Percentiles rank a stretch among this genome's conserved stretches.
Evolutionary conservation across 2,113 vertebrate genomes (phyloP).

Genomic region (Erinaceus europaeus): DNA sequence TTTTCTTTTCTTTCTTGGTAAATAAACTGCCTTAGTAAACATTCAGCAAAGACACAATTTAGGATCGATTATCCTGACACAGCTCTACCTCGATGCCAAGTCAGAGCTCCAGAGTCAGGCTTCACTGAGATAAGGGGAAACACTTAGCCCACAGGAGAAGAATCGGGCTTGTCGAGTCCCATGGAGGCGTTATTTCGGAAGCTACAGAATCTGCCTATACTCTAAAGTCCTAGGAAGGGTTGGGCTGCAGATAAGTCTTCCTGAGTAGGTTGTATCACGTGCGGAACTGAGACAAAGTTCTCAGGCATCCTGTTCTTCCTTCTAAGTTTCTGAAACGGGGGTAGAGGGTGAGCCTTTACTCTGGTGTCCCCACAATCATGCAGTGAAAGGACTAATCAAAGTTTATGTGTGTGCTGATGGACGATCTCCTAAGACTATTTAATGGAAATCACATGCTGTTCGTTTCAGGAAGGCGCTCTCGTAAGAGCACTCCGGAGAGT

Average conservation of each 20-base stretch:
- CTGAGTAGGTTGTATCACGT: background rate
- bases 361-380: background rate
- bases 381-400: constrained; percentile 11
- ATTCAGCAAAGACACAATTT: background rate
- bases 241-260: background rate
- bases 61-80: background rate
- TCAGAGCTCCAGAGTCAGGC: background rate
- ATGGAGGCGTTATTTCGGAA: background rate
- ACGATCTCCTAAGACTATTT: constrained; percentile 4
- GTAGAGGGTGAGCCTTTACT: background rate
- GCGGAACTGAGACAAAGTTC: background rate
- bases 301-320: background rate
- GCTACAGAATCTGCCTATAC: background rate
- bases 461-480: background rate
- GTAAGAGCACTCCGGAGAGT: background rate
- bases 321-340: background rate
- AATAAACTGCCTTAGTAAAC: background rate
- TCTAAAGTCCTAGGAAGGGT: background rate
- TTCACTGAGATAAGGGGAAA: background rate
- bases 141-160: background rate
- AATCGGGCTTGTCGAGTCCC: background rate
- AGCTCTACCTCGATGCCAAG: background rate
- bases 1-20: no score
- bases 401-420: background rate
- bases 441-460: constrained; percentile 35